phyloP scores from a whole-genome alignment of 2,113 vertebrate species.

The Drymodes brunneopygia region DNA sequence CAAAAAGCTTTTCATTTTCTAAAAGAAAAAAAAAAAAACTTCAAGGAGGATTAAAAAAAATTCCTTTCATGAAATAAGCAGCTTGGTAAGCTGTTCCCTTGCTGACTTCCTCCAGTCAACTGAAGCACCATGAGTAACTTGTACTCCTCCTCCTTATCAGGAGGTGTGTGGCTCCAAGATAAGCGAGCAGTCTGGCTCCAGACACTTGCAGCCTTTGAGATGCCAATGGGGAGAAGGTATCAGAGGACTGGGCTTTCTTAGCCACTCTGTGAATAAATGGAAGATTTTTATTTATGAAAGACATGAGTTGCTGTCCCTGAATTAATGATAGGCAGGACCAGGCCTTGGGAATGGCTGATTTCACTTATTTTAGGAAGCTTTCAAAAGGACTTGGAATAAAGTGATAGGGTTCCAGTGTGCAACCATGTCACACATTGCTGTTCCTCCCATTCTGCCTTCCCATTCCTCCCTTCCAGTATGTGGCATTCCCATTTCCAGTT shows the following conservation, averaged over 20 bases:
- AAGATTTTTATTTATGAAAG: neutral
- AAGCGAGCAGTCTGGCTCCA: neutral
- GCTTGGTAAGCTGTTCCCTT: neutral
- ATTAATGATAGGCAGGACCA: neutral
- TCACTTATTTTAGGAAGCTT: neutral
- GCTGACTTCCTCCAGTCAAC: neutral
- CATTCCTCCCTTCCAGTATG: neutral
- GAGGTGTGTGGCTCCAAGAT: conserved; percentile 7
- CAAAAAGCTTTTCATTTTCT: neutral
- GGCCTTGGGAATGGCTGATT: neutral
- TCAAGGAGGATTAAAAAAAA: neutral
- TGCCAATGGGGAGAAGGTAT: neutral
- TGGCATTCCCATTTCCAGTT: neutral
- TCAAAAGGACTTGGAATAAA: neutral
- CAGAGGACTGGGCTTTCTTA: neutral
- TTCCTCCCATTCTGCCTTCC: neutral
- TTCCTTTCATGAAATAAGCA: neutral
- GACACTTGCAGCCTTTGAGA: neutral
- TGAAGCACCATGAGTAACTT: neutral
- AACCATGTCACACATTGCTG: neutral
- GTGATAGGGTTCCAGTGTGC: neutral
- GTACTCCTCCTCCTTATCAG: neutral
- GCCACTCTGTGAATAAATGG: neutral
- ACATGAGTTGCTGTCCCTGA: neutral
- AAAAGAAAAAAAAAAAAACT: neutral